Conservation (phyloP, 2,797 vertebrate species). For the Gymnodraco acuticeps region DNA sequence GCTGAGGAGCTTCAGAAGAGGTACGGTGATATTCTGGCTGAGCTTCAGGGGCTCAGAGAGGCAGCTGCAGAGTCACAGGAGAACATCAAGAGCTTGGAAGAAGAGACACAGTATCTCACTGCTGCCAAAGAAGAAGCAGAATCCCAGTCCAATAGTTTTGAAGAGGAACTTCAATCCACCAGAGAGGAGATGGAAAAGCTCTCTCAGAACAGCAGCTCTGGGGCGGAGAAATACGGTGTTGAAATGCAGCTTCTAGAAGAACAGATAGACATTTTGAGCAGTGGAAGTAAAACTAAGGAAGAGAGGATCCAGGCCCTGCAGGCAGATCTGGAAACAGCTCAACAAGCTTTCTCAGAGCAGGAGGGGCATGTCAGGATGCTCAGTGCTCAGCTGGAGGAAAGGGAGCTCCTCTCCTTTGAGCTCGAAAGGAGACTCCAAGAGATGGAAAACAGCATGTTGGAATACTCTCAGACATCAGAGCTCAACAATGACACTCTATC, state of each 20-base stretch:
- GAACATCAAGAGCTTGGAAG: slow-evolving; percentile 78
- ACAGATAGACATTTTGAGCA: slow-evolving; percentile 87
- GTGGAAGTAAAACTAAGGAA: slow-evolving; percentile 87
- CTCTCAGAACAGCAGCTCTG: slow-evolving; percentile 79
- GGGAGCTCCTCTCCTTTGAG: slow-evolving; percentile 79
- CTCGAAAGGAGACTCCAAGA: slow-evolving; percentile 80
- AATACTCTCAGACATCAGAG: slow-evolving; percentile 81
- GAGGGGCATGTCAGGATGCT: slow-evolving; percentile 81
- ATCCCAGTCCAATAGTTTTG: slow-evolving; percentile 68
- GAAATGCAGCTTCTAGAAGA: slow-evolving; percentile 86
- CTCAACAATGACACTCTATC: slow-evolving; percentile 79
- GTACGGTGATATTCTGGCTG: slow-evolving; percentile 83
- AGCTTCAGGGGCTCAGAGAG: slow-evolving; percentile 85
- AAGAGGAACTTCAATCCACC: slow-evolving; percentile 81
- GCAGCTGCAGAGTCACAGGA: slow-evolving; percentile 82
- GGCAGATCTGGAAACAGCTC: slow-evolving; percentile 85
- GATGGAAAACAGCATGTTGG: slow-evolving; percentile 80
- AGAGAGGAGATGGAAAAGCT: slow-evolving; percentile 77
- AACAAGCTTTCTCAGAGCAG: slow-evolving; percentile 83
- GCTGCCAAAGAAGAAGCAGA: slow-evolving; percentile 84
- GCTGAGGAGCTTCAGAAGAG: slow-evolving; percentile 87
- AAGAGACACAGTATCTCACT: slow-evolving; percentile 69
- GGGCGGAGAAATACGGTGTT: slow-evolving; percentile 74
- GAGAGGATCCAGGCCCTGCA: slow-evolving; percentile 88
- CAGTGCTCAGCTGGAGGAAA: slow-evolving; percentile 84